Base-by-base conservation (phyloP, 2,113 vertebrate species). In the Campylomormyrus numenius region DNA sequence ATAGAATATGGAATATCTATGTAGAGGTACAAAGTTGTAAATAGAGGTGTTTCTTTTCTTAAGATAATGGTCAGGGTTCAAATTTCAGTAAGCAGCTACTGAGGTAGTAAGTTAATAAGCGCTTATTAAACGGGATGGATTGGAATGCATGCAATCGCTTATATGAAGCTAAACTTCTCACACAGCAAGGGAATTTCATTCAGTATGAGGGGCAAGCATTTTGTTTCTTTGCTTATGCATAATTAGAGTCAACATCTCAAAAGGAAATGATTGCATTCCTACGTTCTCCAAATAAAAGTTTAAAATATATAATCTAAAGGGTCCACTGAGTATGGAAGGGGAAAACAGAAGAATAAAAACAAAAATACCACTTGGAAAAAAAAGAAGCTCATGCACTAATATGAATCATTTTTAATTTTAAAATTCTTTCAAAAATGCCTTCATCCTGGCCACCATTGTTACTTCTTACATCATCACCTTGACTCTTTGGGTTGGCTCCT, bases 401-500 rank as follows among this genome's bases (percentile, higher is more conserved):
- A 90, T 96, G 89, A 95, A 95, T 92, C 93, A 96, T 95, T 94
- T 90, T 88, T n/a, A 45, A 58, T 56, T 62, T 85, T 21, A 56
- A 19, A 56, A 56, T 87, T 87, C 49, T 31, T 87, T 89, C 83
- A 85, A 89, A 88, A 97, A 98, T 98, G 98, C 97, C 97, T 97
- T 97, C 94, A 93, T 97, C 96, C 94, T 94, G 95, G 94, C 93
- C 97, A 95, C 95, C 96, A 93, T 97, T 97, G 97, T 97, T 97
- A 97, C 94, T 97, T 95, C 94, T 95, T 95, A 97, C 96, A 97
- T 96, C 97, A 96, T 97, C 96, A 93, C 94, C 95, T 95, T 95
- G 95, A 95, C 95, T 97, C 97, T 97, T 97, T 96, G 95, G 95
- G 96, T 96, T 97, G 96, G 95, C 95, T 95, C 97, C 97, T 98